Evolutionary conservation across 1,140 invertebrate genomes (phyloP).

Genomic region (Venturia canescens): DNA sequence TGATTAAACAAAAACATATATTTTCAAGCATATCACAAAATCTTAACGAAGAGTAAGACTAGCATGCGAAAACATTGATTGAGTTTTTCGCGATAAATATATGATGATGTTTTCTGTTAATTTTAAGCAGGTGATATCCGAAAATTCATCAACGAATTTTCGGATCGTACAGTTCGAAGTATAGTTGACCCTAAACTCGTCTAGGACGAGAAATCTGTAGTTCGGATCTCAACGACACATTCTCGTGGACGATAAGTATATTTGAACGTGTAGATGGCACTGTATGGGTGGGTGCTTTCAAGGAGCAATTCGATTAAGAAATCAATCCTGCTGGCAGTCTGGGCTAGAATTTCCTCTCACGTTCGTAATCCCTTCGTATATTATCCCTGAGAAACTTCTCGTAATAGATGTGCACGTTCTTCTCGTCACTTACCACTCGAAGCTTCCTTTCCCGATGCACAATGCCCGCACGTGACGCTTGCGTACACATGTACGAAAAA

Average conservation of each 20-base stretch:
- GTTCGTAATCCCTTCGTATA: not conserved
- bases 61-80: no score
- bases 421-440: not conserved
- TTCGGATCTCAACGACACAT: not conserved
- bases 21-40: no score
- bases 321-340: conserved; percentile 5
- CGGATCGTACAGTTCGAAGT: no score
- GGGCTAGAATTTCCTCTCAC: not conserved
- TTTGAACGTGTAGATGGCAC: not conserved
- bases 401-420: conserved; percentile 16
- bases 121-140: no score
- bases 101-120: no score
- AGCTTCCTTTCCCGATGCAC: not conserved
- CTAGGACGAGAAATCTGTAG: not conserved
- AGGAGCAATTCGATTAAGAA: conserved; percentile 34
- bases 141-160: no score
- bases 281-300: conserved; percentile 5
- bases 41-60: no score
- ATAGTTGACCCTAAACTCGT: not conserved
- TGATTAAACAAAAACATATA: no score
- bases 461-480: not conserved
- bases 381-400: not conserved
- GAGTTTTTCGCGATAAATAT: no score
- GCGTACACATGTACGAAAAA: not conserved
- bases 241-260: not conserved